Evolutionary conservation across 2,888 invertebrate genomes (phyloP).

Genomic region (Stomorhina lunata): DNA sequence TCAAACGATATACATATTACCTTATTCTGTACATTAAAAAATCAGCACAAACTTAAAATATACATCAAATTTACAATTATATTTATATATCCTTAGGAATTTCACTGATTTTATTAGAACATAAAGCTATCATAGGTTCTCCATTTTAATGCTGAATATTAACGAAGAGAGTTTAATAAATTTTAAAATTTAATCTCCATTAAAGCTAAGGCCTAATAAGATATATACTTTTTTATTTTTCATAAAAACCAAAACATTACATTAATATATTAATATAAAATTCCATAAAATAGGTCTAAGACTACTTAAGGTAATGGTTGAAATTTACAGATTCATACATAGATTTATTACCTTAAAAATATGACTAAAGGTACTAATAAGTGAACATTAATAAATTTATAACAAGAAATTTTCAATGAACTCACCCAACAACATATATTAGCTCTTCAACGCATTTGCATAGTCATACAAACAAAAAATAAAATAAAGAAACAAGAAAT

Average conservation of each 20-base stretch:
- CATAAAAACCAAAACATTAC: too few relatives aligned
- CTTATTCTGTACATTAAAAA: too few relatives aligned
- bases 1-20: too few relatives aligned
- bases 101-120: too few relatives aligned
- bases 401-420: slow-evolving; percentile 19
- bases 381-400: neutral
- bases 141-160: slow-evolving; percentile 6
- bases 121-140: slow-evolving; percentile 32
- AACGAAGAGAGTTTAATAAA: slow-evolving; percentile 14
- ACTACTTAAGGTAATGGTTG: neutral
- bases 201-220: too few relatives aligned
- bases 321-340: neutral
- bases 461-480: neutral
- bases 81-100: too few relatives aligned
- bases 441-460: neutral
- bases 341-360: slow-evolving; percentile 5
- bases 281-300: neutral
- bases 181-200: slow-evolving; percentile 33
- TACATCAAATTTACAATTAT: too few relatives aligned
- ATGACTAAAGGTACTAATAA: neutral
- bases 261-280: too few relatives aligned
- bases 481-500: neutral
- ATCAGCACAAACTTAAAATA: too few relatives aligned
- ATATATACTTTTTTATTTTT: too few relatives aligned
- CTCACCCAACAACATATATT: neutral